Base-by-base conservation (phyloP, 2,113 vertebrate genomes). In the Merops nubicus region DNA sequence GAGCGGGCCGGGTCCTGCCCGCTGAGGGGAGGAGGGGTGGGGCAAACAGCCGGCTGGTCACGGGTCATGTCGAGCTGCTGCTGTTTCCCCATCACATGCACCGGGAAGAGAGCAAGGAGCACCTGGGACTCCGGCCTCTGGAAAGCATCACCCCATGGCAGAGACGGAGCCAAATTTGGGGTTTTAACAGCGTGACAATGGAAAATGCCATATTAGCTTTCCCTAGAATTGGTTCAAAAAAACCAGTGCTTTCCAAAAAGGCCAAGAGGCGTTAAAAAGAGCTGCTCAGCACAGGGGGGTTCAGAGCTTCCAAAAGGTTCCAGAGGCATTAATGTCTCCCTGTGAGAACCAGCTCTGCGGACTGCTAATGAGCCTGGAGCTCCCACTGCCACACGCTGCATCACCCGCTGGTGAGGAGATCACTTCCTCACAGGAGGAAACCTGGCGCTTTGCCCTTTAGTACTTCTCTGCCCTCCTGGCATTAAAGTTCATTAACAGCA, bases 111-210 rank as follows among this genome's bases (percentile, higher is more conserved):
- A 13, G 20, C 25, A 3, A 56, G 26, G 25, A 10, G 34, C 25
- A 18, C 28, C 9, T 1, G 2, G 31, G 20, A 8, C 34, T 6
- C 26, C 12, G 42, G 10, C 1, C 16, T 3, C 4, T 0, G 7
- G 50, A 20, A 16, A 51, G 15, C 43, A 31, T 8, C 36, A 2
- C 6, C 2, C 3, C 25, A 3, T 0, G 9, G 57, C 80, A 26
- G 31, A 38, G 16, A 26, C 9, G 1, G 0, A 10, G 38, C 12
- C 4, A 15, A 54, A 23, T 0, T 14, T 0, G 8, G 20, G 16
- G 8, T 45, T 3, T 15, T 4, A 4, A 5, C 10, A 23, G 5
- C 0, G 0, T 1, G 51, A 21, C 0, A 2, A 8, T 8, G 5
- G 45, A 31, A 48, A 7, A 31, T 5, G 23, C 12, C 9, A 0